Conservation (phyloP, 1,140 invertebrate genomes). For the Eupeodes corollae region DNA sequence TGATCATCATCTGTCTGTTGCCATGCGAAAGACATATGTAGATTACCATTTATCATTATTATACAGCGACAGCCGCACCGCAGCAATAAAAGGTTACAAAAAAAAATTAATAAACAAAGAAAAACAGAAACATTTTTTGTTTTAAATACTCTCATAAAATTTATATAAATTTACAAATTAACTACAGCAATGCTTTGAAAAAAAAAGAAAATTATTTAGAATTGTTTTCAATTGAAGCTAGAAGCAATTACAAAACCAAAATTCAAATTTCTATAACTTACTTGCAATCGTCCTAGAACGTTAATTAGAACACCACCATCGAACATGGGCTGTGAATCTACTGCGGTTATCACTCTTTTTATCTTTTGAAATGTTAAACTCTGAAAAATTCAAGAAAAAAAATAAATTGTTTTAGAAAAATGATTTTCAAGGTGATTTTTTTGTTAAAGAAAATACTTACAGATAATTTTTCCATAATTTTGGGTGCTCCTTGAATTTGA, state of each 20-base stretch:
- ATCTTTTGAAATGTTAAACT: conserved; percentile 86
- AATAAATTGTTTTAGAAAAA: not conserved
- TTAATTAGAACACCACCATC: conserved; percentile 89
- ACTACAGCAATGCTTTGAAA: not conserved
- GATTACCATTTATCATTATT: not conserved
- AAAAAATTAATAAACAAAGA: not conserved
- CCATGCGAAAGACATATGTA: conserved; percentile 9
- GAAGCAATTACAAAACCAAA: not conserved
- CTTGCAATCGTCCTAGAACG: conserved; percentile 86
- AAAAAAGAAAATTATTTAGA: not conserved
- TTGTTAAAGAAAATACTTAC: conserved; percentile 44
- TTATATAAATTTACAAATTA: not conserved
- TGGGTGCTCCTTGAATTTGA: conserved; percentile 78
- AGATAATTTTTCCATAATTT: conserved; percentile 90
- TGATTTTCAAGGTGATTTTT: not conserved
- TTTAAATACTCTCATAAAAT: not conserved
- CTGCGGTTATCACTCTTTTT: conserved; percentile 76
- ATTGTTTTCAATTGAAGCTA: not conserved
- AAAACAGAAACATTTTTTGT: not conserved
- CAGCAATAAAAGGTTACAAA: conserved; percentile 33
- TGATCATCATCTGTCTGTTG: conserved; percentile 86
- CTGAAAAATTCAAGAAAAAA: conserved; percentile 46
- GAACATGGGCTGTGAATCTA: conserved; percentile 91
- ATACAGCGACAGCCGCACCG: conserved; percentile 15
- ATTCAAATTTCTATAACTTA: conserved; percentile 40